Conservation (phyloP, 2,797 vertebrate species). For the Heliangelus exortis region DNA sequence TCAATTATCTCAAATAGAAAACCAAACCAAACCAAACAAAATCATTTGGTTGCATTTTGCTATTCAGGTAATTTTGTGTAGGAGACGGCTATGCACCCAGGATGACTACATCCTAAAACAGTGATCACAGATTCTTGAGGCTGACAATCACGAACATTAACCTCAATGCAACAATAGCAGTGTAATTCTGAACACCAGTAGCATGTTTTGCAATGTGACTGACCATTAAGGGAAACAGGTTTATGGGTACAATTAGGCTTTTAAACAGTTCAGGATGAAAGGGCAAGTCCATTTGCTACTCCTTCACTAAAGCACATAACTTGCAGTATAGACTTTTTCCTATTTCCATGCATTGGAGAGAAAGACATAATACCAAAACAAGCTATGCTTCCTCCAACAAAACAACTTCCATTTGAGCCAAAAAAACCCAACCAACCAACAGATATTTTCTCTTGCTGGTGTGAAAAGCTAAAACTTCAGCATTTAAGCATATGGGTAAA, state of each 20-base stretch:
- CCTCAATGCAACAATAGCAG: neutral
- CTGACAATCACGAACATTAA: neutral
- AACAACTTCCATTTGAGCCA: neutral
- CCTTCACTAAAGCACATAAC: fast-evolving
- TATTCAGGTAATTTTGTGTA: neutral
- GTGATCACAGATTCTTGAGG: neutral
- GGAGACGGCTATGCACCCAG: neutral
- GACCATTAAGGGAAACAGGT: neutral
- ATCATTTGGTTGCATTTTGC: neutral
- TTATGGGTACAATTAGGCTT: neutral
- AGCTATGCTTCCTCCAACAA: neutral
- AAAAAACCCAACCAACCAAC: no score
- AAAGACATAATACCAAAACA: neutral
- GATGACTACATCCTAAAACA: neutral
- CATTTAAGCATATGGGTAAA: neutral
- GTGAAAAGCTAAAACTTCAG: neutral
- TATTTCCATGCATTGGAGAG: neutral
- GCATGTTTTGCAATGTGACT: neutral
- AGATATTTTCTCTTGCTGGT: neutral
- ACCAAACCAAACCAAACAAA: no score
- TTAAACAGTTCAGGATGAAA: neutral
- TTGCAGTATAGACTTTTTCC: neutral
- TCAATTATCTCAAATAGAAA: neutral
- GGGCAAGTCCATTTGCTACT: neutral
- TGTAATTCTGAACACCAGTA: neutral